Evolutionary conservation across 2,797 vertebrate species (phyloP).

Genomic region (Aeoliscus strigatus): DNA sequence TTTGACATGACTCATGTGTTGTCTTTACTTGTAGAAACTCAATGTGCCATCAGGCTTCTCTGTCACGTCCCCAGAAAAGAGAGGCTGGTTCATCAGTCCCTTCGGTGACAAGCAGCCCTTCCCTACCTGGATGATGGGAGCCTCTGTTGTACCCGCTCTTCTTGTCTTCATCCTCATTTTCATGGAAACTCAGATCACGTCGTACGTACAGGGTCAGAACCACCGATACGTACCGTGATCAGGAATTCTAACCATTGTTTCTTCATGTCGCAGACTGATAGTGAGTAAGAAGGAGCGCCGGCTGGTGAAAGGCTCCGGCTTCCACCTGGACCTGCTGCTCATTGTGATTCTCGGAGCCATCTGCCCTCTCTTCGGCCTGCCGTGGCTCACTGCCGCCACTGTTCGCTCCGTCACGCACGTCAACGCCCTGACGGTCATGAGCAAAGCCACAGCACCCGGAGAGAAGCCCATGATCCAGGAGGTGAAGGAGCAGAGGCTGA

Average conservation of each 20-base stretch:
- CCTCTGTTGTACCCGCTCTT: conserved; percentile 86
- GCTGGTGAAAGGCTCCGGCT: conserved; percentile 91
- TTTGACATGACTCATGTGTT: not conserved
- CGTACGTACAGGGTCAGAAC: conserved; percentile 73
- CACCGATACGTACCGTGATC: not conserved
- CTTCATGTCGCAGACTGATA: conserved; percentile 77
- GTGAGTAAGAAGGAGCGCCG: conserved; percentile 94
- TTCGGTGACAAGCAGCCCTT: conserved; percentile 88
- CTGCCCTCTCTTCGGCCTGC: conserved; percentile 92
- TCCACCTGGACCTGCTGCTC: conserved; percentile 94
- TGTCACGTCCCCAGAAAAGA: conserved; percentile 90
- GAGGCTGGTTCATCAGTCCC: conserved; percentile 94
- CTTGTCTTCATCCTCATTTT: conserved; percentile 98
- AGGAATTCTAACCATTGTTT: too few relatives aligned
- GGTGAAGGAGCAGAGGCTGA: conserved; percentile 88
- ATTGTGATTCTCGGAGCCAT: conserved; percentile 90
- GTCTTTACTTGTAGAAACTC: conserved; percentile 77
- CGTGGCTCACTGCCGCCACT: conserved; percentile 94
- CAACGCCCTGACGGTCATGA: conserved; percentile 96
- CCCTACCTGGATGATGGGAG: conserved; percentile 96
- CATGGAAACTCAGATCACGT: conserved; percentile 99
- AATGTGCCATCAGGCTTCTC: conserved; percentile 92
- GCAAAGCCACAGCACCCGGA: conserved; percentile 91
- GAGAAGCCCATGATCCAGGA: conserved; percentile 89
- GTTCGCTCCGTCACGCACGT: conserved; percentile 96